These are phyloP conservation scores for Matsumyia berberina DNA, from an alignment of 2,888 invertebrate genomes.

Conservation along the genomic window DNA sequence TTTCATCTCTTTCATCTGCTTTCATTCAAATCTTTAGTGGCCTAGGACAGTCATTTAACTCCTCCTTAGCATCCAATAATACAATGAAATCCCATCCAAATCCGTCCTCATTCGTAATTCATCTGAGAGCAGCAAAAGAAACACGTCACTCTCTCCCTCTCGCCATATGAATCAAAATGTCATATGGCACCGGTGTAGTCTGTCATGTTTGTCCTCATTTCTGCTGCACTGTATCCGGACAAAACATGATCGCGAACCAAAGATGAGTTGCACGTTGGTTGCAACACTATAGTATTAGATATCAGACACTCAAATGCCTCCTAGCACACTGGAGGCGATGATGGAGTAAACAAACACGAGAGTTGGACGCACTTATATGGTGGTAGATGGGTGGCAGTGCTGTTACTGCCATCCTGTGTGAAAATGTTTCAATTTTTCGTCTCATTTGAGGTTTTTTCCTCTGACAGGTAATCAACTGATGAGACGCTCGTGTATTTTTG, in stretches of 20 bases:
- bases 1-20: too few relatives aligned
- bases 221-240: slow-evolving; percentile 64
- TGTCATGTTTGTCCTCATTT: slow-evolving; percentile 76
- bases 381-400: slow-evolving; percentile 48
- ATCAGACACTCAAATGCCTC: slow-evolving; percentile 66
- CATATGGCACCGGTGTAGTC: slow-evolving; percentile 74
- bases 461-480: slow-evolving; percentile 73
- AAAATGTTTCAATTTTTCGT: slow-evolving; percentile 74
- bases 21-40: too few relatives aligned
- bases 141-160: slow-evolving; percentile 40
- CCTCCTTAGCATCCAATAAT: neutral
- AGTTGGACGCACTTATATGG: slow-evolving; percentile 60
- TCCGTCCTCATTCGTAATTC: slow-evolving; percentile 49
- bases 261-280: slow-evolving; percentile 69
- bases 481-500: slow-evolving; percentile 57
- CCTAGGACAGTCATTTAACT: too few relatives aligned
- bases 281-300: slow-evolving; percentile 62
- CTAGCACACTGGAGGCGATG: slow-evolving; percentile 3
- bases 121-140: slow-evolving; percentile 37
- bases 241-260: slow-evolving; percentile 66
- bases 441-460: slow-evolving; percentile 9
- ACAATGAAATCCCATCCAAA: slow-evolving; percentile 17
- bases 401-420: slow-evolving; percentile 42
- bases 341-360: slow-evolving; percentile 68
- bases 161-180: slow-evolving; percentile 72